These are phyloP conservation scores for Lytechinus variegatus DNA, from an alignment of 35 echinoderm and acorn worm species.

Conservation along the genomic window DNA sequence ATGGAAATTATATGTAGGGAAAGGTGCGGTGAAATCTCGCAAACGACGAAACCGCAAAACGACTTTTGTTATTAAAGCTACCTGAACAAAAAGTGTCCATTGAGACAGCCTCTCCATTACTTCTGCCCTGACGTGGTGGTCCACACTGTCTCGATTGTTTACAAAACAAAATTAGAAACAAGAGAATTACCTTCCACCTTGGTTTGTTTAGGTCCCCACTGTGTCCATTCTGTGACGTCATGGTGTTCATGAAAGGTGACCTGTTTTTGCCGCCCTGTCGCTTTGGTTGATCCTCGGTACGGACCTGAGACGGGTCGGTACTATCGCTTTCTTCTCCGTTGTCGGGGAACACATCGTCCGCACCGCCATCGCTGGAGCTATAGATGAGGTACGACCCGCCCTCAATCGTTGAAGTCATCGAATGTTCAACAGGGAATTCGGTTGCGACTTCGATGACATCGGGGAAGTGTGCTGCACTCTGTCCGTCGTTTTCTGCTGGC, in stretches of 20 bases:
- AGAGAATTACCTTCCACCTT: background rate
- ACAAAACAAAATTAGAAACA: background rate
- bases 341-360: background rate
- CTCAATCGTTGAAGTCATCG: slow-evolving; percentile 10
- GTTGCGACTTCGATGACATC: background rate
- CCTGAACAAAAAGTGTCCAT: background rate
- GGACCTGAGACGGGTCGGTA: background rate
- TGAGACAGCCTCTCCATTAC: background rate
- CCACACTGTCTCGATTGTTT: background rate
- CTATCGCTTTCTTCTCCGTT: background rate
- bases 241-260: slow-evolving; percentile 9
- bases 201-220: slow-evolving; percentile 29
- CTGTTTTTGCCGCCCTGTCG: background rate
- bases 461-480: slow-evolving; percentile 3
- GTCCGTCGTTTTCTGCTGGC: background rate
- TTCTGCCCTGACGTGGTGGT: background rate
- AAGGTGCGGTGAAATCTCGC: too few relatives aligned
- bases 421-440: background rate
- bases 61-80: too few relatives aligned
- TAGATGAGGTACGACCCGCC: slow-evolving; percentile 20
- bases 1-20: too few relatives aligned
- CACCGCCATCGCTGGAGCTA: slow-evolving; percentile 38
- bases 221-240: slow-evolving; percentile 37
- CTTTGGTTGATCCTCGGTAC: background rate
- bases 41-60: too few relatives aligned